Base-by-base conservation (phyloP, 2,888 invertebrate genomes). In the Melanargia galathea region DNA sequence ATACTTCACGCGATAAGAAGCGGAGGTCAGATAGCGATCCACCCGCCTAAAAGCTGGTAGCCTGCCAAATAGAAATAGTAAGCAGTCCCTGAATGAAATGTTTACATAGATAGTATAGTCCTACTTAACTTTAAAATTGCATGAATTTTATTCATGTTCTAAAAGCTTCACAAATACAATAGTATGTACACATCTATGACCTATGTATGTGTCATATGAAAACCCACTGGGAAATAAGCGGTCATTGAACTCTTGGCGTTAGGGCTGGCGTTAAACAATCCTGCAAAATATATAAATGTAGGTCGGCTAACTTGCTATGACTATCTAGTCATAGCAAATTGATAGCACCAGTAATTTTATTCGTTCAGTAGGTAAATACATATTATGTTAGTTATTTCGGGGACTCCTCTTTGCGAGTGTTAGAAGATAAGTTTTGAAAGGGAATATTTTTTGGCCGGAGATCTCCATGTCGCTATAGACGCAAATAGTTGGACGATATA, bases 181-280 rank as follows among this genome's bases (percentile, higher is more conserved):
- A n/a, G n/a, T n/a, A n/a, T 51, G 11, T 58, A 60, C 38, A 43
- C 38, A 48, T 40, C 30, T n/a, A n/a, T n/a, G n/a, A n/a, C n/a
- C n/a, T n/a, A n/a, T n/a, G n/a, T 52, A 66, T 62, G 54, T 72
- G 62, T 66, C 66, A 67, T 65, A 68, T 67, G 68, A 67, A 66
- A 68, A 71, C 65, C 64, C 68, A 64, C 59, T 65, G 68, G 62
- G 75, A 73, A 71, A 75, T 71, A 74, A 67, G 70, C 74, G 87
- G 83, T 77, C 84, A 72, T 77, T 76, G 84, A 87, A 82, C 86
- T 72, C 10, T 13, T 66, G 30, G 7, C 16, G 16, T 16, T 63
- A 59, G 72, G 71, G 71, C 70, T 71, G 72, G 69, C 71, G 70
- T 62, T 70, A 71, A 72, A 68, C 35, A 71, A 80, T 73, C 76